These are phyloP conservation scores for Cyprinus carpio DNA, from an alignment of 2,113 vertebrate genomes.

Conservation along the genomic window DNA sequence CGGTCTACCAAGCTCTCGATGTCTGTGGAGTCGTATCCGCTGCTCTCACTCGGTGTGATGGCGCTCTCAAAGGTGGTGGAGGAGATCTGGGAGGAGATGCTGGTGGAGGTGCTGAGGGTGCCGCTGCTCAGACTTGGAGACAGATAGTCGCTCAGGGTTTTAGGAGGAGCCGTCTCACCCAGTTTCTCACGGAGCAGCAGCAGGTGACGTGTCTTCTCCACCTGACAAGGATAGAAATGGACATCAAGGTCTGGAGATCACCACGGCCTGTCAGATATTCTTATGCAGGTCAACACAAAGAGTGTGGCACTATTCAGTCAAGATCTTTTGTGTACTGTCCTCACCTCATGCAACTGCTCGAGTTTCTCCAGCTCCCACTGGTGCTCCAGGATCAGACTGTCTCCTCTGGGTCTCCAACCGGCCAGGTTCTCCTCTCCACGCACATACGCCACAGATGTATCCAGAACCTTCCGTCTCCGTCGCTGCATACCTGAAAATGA, in stretches of 20 bases:
- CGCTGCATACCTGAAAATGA: slow-evolving; percentile 89
- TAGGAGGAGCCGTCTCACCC: slow-evolving; percentile 80
- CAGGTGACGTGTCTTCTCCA: slow-evolving; percentile 95
- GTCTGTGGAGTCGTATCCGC: slow-evolving; percentile 93
- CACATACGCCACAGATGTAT: slow-evolving; percentile 96
- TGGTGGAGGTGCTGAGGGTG: slow-evolving; percentile 95
- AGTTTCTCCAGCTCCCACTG: slow-evolving; percentile 98
- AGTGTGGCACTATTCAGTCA: background rate
- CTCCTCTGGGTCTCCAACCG: slow-evolving; percentile 94
- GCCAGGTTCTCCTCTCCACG: slow-evolving; percentile 87
- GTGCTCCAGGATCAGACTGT: slow-evolving; percentile 96
- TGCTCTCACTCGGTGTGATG: slow-evolving; percentile 96
- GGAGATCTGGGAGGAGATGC: slow-evolving; percentile 97
- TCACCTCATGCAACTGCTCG: slow-evolving; percentile 91
- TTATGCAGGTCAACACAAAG: background rate
- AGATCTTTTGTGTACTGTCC: background rate
- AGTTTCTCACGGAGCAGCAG: slow-evolving; percentile 91
- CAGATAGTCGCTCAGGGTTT: slow-evolving; percentile 86
- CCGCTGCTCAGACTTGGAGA: slow-evolving; percentile 92
- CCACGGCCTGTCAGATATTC: background rate
- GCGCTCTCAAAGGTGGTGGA: slow-evolving; percentile 94
- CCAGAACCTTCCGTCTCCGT: slow-evolving; percentile 90
- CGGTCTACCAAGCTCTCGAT: slow-evolving; percentile 95
- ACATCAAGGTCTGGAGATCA: background rate
- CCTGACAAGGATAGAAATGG: slow-evolving; percentile 68